Evolutionary conservation across 2,888 invertebrate species (phyloP).

Genomic region (Erebia palarica): DNA sequence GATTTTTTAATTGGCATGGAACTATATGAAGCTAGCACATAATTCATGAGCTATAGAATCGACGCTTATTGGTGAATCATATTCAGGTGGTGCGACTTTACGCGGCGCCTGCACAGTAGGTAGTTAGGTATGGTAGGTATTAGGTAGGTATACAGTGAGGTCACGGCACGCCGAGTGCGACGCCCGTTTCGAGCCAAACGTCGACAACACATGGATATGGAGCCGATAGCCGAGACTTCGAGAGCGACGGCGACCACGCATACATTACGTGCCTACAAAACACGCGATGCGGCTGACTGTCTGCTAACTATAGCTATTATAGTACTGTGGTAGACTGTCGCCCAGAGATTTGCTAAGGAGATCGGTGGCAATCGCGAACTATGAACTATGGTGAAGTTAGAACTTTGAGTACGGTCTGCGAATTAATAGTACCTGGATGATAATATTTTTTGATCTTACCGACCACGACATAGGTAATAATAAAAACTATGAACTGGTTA

Average conservation of each 20-base stretch:
- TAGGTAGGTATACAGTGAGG: conserved; percentile 54
- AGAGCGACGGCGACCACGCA: conserved; percentile 68
- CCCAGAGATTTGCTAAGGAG: not conserved
- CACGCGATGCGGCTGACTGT: conserved; percentile 38
- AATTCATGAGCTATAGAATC: conserved; percentile 13
- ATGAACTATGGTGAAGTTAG: not conserved
- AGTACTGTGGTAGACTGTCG: not conserved
- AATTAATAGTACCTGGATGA: no score
- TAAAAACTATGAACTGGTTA: no score
- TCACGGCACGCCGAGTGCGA: conserved; percentile 64
- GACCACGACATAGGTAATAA: no score
- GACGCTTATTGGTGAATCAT: conserved; percentile 55
- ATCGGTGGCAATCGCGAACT: not conserved
- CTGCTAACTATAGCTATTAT: conserved; percentile 10
- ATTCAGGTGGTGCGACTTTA: conserved; percentile 61
- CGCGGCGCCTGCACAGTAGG: conserved; percentile 51
- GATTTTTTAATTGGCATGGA: not conserved
- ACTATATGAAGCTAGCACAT: not conserved
- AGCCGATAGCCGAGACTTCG: conserved; percentile 54
- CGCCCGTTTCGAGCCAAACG: conserved; percentile 55
- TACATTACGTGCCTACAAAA: conserved; percentile 72
- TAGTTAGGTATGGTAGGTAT: not conserved
- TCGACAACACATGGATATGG: conserved; percentile 63
- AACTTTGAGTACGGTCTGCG: no score
- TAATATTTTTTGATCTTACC: no score